phyloP scores from a whole-genome alignment of 2,113 vertebrate genomes.

The Cavia porcellus region DNA sequence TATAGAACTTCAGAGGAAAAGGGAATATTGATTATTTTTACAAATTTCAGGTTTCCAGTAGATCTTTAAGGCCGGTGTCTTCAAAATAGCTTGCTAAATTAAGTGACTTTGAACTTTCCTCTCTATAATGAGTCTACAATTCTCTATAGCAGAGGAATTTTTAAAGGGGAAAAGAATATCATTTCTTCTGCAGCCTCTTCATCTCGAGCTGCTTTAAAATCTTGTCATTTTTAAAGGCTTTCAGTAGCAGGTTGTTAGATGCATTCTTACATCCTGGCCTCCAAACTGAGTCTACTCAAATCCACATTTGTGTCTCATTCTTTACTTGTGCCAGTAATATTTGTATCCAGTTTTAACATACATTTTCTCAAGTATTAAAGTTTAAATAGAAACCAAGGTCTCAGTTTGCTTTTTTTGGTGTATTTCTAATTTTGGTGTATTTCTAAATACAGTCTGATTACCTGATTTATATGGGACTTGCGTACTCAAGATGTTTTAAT shows the following conservation, averaged over 20 bases:
- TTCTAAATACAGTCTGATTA: not conserved
- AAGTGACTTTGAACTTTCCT: constrained; percentile 6
- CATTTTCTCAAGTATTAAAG: constrained; percentile 78
- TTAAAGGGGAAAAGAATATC: not conserved
- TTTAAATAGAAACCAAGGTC: not conserved
- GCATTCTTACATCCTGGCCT: not conserved
- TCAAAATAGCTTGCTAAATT: constrained; percentile 37
- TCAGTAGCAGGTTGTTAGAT: not conserved
- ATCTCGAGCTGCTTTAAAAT: constrained; percentile 16
- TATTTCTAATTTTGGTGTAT: constrained; percentile 57
- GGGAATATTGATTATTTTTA: constrained; percentile 25
- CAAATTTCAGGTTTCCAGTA: not conserved
- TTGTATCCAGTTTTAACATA: constrained; percentile 68
- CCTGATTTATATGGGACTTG: constrained; percentile 16
- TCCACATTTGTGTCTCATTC: not conserved
- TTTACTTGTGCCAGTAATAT: constrained; percentile 43
- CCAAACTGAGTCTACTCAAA: not conserved
- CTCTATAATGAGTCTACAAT: not conserved
- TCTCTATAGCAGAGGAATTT: constrained; percentile 20
- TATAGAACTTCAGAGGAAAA: not conserved
- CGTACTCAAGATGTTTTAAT: constrained; percentile 15
- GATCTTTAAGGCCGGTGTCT: not conserved
- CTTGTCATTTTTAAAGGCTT: constrained; percentile 36
- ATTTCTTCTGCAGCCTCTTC: not conserved
- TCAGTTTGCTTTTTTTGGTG: constrained; percentile 15